Base-by-base conservation (phyloP, 2,797 vertebrate genomes). In the Apogon talboti region DNA sequence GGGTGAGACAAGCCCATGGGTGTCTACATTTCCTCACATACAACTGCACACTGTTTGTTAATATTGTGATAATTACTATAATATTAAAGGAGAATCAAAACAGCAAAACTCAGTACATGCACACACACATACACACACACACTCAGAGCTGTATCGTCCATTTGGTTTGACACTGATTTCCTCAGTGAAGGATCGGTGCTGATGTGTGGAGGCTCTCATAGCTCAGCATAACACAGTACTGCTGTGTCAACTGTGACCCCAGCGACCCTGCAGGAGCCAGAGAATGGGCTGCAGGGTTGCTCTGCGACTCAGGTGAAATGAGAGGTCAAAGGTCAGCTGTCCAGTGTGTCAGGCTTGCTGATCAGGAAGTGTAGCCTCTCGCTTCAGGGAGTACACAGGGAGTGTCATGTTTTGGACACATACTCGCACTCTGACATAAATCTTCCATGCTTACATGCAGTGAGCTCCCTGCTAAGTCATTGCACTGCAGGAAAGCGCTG, bases 211-310 rank as follows among this genome's bases (percentile, higher is more conserved):
- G 76, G 78, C 88, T 88, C 82, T 83, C 76, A 76, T 74, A 82
- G 81, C 87, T 90, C 88, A 88, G 87, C 88, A 90, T 83, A 91
- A 91, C 90, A 89, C 89, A 88, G 85, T 87, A 91, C 84, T 91
- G 91, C 91, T 91, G 91, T 92, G 91, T 92, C 91, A 91, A 90
- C 90, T 76, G 84, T 88, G 87, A 90, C 87, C 90, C 67, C 58
- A 0, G 66, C 16, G 82, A 90, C 91, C 89, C 79, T 16, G 58
- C 74, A 76, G 76, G 76, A 81, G 82, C 72, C 69, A 44, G 58
- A 84, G 83, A 87, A 85, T 77, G 78, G 83, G 71, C 81, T 35
- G 78, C 37, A 4, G 76, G 82, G 83, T 81, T 65, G 51, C 75
- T 67, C 55, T 41, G 79, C 57, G 79, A 87, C 87, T 79, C 85